These are phyloP conservation scores for Oscheius sp. DNA, from an alignment of 2,888 invertebrate species.

Conservation along the genomic window DNA sequence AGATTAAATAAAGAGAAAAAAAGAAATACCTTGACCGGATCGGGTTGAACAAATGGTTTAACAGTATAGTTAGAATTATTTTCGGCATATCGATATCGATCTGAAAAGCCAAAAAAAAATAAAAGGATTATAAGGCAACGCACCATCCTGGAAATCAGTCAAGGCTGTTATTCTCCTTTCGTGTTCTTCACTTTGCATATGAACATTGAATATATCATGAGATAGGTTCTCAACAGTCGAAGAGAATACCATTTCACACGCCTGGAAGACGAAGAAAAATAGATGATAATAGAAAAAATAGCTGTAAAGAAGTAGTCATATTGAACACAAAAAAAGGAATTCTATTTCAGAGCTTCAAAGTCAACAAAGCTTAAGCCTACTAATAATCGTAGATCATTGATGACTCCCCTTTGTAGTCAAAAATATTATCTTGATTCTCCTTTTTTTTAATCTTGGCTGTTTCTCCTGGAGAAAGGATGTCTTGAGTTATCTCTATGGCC, in stretches of 20 bases:
- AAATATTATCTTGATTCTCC: no score
- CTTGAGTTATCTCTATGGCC: no score
- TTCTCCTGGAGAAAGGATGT: no score
- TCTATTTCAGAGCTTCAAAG: no score
- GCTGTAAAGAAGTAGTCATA: no score
- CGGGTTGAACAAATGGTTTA: constrained; percentile 42
- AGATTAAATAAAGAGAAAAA: neutral
- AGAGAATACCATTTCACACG: constrained; percentile 17
- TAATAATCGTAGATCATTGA: no score
- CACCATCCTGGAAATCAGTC: neutral
- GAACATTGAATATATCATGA: constrained; percentile 9
- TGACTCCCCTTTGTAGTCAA: no score
- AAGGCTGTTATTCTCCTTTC: neutral
- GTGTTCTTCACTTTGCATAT: constrained; percentile 10
- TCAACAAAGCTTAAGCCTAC: no score
- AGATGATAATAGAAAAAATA: neutral
- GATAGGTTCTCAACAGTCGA: constrained; percentile 9
- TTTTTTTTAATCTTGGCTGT: no score
- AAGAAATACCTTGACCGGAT: constrained; percentile 40
- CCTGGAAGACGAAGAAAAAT: constrained; percentile 6
- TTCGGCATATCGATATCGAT: constrained; percentile 29
- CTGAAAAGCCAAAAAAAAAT: constrained; percentile 16
- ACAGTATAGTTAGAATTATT: constrained; percentile 43
- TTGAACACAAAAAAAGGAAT: no score
- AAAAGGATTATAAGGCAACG: neutral